phyloP scores from a whole-genome alignment of 2,113 vertebrate genomes.

The Hiodon tergisus region DNA sequence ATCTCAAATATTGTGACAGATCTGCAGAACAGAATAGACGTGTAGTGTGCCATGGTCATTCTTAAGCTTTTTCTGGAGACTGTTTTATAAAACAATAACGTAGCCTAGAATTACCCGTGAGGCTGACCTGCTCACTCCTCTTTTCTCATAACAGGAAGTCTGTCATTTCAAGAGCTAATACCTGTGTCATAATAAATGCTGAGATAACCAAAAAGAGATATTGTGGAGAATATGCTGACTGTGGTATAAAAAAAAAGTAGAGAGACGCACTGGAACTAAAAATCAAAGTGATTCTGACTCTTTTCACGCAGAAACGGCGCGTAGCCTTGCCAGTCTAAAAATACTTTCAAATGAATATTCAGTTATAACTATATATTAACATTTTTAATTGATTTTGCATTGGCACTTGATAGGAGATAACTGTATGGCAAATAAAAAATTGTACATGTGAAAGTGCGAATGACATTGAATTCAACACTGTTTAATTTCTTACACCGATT shows the following conservation, averaged over 20 bases:
- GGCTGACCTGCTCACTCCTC: background rate
- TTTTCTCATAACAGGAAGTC: background rate
- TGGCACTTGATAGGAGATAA: no score
- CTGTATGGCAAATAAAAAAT: no score
- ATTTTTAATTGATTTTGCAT: no score
- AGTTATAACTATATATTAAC: no score
- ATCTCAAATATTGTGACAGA: background rate
- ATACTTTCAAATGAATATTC: background rate
- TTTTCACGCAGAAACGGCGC: background rate
- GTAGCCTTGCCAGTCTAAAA: background rate
- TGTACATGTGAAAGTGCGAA: no score
- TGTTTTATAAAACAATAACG: background rate
- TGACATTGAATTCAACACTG: no score
- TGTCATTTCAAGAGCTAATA: slow-evolving; percentile 1
- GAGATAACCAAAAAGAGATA: slow-evolving; percentile 2
- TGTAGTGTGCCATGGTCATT: no score
- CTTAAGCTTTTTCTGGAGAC: background rate
- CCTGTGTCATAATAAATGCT: background rate
- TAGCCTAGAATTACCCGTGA: background rate
- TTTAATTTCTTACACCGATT: no score
- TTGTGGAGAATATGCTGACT: background rate
- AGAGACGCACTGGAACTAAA: background rate
- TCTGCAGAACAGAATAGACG: no score
- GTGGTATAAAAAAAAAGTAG: background rate
- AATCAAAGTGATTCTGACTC: background rate